phyloP scores from a whole-genome alignment of 2,888 invertebrate genomes.

The Linnaemya vulpina region DNA sequence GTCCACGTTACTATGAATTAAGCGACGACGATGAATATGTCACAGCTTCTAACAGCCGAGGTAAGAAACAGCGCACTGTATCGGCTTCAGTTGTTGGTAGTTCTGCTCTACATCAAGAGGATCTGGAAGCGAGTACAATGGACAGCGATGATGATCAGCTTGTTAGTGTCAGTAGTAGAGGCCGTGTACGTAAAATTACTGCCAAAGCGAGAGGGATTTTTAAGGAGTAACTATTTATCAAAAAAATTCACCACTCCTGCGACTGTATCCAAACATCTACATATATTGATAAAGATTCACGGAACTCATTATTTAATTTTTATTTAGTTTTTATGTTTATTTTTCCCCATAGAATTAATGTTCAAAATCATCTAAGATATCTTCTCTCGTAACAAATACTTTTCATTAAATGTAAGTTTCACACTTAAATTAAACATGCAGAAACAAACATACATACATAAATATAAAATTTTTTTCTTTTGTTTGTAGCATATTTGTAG shows the following conservation, averaged over 20 bases:
- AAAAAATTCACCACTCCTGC: constrained; percentile 47
- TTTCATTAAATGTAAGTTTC: constrained; percentile 47
- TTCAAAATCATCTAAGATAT: constrained; percentile 47
- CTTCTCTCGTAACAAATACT: not conserved
- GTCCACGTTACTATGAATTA: constrained; percentile 86
- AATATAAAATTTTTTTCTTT: constrained; percentile 20
- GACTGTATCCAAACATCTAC: constrained; percentile 59
- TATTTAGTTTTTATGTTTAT: constrained; percentile 69
- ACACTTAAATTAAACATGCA: constrained; percentile 16
- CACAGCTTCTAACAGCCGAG: constrained; percentile 70
- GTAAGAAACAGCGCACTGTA: constrained; percentile 71
- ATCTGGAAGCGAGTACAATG: constrained; percentile 74
- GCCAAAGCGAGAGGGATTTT: constrained; percentile 89
- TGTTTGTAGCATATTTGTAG: constrained; percentile 49
- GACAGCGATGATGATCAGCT: constrained; percentile 79
- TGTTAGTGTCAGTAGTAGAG: constrained; percentile 90
- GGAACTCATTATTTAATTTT: constrained; percentile 49
- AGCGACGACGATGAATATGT: constrained; percentile 84
- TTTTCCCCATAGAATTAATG: constrained; percentile 38
- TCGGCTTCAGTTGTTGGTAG: constrained; percentile 55
- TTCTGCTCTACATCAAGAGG: constrained; percentile 60
- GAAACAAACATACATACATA: not conserved
- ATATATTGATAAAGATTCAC: constrained; percentile 48
- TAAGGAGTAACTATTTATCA: constrained; percentile 78
- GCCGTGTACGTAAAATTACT: constrained; percentile 92